These are phyloP conservation scores for Dasypolia templi DNA, from an alignment of 2,888 invertebrate species.

Conservation along the genomic window DNA sequence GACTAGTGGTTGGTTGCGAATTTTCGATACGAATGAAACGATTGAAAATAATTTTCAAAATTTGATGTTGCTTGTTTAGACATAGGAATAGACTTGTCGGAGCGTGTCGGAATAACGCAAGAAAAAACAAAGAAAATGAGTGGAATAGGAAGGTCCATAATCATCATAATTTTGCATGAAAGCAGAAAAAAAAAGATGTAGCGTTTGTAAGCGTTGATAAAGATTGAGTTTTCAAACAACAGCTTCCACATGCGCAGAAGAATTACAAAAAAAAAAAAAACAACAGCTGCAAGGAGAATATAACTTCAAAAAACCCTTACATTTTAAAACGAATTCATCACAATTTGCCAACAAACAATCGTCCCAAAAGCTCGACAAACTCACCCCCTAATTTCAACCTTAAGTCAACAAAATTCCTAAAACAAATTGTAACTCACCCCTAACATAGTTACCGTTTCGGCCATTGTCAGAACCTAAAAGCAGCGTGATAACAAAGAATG, in stretches of 20 bases:
- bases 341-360: background rate
- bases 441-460: conserved; percentile 17
- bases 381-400: conserved; percentile 9
- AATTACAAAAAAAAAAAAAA: background rate
- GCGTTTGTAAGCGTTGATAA: too few species aligned
- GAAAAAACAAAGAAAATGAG: background rate
- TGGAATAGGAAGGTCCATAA: background rate
- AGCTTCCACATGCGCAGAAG: background rate
- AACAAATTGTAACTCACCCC: background rate
- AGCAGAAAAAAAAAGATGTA: background rate
- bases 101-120: too few species aligned
- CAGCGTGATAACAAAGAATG: conserved; percentile 40
- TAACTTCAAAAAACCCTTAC: background rate
- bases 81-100: background rate
- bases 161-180: too few species aligned
- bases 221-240: background rate
- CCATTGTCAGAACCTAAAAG: conserved; percentile 27
- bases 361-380: background rate
- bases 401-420: background rate
- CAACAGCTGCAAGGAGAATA: background rate
- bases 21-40: conserved; percentile 15
- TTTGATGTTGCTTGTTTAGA: background rate
- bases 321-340: background rate
- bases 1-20: conserved; percentile 8
- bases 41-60: too few species aligned